Conservation (phyloP, 1,140 invertebrate species). For the Pseudomyrmex pallidus region DNA sequence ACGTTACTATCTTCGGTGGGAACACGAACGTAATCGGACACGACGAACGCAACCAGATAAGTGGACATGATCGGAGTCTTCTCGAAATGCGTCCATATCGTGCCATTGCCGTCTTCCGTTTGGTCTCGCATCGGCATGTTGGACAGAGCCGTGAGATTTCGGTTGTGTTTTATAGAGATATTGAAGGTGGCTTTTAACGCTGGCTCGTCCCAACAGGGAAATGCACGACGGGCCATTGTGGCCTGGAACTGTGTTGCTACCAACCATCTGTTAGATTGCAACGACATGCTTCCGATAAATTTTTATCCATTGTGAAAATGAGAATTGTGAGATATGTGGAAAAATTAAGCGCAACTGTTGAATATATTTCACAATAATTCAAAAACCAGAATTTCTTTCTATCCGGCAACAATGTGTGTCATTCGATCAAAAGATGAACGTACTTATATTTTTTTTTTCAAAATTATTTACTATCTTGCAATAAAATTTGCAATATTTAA, state of each 20-base stretch:
- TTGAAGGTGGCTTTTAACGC: constrained; percentile 86
- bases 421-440: not conserved
- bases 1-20: constrained; percentile 76
- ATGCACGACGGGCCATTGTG: constrained; percentile 88
- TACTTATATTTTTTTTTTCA: not conserved
- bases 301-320: not conserved
- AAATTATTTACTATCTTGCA: too few species aligned
- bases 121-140: constrained; percentile 83
- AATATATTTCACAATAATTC: constrained; percentile 1
- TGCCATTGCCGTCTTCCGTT: constrained; percentile 49
- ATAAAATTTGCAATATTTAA: too few species aligned
- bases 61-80: constrained; percentile 88
- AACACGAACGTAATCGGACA: constrained; percentile 87
- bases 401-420: not conserved
- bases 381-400: not conserved
- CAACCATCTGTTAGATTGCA: constrained; percentile 75
- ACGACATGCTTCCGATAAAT: constrained; percentile 18
- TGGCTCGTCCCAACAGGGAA: constrained; percentile 92
- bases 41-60: constrained; percentile 91
- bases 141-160: constrained; percentile 82
- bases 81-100: constrained; percentile 52
- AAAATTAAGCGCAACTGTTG: not conserved
- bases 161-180: constrained; percentile 85
- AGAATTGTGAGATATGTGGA: not conserved
- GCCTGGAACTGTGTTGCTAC: constrained; percentile 90